Evolutionary conservation across 2,888 invertebrate genomes (phyloP).

Genomic region (Chrysolina oricalcia): DNA sequence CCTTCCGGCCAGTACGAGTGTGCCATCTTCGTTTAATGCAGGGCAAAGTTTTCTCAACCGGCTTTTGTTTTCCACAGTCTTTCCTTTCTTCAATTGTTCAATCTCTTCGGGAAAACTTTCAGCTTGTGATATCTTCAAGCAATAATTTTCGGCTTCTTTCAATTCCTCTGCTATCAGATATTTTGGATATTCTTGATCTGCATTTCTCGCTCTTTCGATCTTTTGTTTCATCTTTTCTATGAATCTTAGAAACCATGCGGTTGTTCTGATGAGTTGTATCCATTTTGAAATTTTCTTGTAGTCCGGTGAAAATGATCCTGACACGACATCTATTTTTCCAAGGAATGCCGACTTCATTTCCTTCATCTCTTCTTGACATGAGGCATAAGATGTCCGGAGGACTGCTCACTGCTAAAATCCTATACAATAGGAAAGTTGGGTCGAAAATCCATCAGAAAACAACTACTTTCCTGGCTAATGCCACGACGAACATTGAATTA

Average conservation of each 20-base stretch:
- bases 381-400: no score
- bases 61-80: neutral
- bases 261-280: neutral
- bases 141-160: neutral
- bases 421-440: no score
- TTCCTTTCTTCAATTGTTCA: neutral
- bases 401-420: no score
- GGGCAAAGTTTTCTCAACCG: neutral
- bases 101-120: slow-evolving; percentile 3
- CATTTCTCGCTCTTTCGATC: no score
- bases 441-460: no score
- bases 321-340: neutral
- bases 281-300: neutral
- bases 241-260: neutral
- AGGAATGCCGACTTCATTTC: neutral
- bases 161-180: neutral
- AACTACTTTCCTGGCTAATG: no score
- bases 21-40: neutral
- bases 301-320: neutral
- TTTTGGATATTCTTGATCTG: no score
- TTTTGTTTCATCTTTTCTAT: neutral
- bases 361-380: neutral
- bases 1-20: neutral
- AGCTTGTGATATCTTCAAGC: neutral
- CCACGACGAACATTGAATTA: no score